Base-by-base conservation (phyloP, 2,113 vertebrate genomes). In the Sinosuthora webbiana region DNA sequence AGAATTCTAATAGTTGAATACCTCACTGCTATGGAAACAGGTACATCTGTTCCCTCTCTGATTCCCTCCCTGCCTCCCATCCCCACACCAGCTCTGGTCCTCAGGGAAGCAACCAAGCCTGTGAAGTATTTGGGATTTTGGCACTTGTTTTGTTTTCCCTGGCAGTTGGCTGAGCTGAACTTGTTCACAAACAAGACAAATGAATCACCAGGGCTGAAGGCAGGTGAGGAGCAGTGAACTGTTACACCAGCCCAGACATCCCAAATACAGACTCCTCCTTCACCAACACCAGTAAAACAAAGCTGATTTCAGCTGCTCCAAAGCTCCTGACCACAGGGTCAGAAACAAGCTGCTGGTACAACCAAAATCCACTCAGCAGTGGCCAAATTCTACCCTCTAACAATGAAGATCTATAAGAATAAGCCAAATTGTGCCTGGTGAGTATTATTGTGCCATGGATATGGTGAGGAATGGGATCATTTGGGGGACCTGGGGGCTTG, bases 291-390 rank as follows among this genome's bases (percentile, higher is more conserved):
- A 30, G 6, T 5, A 10, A 35, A 75, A 55, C 45, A 47, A 68
- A 87, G 35, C 8, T 42, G 22, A 41, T 23, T 45, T 49, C 35
- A 71, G 23, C 74, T 25, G 25, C 59, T 65, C 62, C 74, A 52
- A 31, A 74, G 33, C 8, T 28, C 31, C 52, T 0, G 0, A 50
- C 10, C 7, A 2, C 8, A 47, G 18, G 30, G 9, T 52, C 13
- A 16, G 23, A 39, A 87, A 90, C 3, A 25, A 53, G 30, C 13
- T 23, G 4, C 16, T 16, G 16, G 52, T 49, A 17, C 41, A 60
- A 39, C 47, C 25, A 13, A 44, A 75, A 49, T 67, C 47, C 28
- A 75, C 11, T 24, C 41, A 62, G 73, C 33, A 28, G 37, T 10
- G 25, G 41, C 37, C 42, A 33, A 35, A 65, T 53, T 49, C 60